These are phyloP conservation scores for Lottia gigantea DNA, from an alignment of 2,888 invertebrate genomes.

Conservation along the genomic window DNA sequence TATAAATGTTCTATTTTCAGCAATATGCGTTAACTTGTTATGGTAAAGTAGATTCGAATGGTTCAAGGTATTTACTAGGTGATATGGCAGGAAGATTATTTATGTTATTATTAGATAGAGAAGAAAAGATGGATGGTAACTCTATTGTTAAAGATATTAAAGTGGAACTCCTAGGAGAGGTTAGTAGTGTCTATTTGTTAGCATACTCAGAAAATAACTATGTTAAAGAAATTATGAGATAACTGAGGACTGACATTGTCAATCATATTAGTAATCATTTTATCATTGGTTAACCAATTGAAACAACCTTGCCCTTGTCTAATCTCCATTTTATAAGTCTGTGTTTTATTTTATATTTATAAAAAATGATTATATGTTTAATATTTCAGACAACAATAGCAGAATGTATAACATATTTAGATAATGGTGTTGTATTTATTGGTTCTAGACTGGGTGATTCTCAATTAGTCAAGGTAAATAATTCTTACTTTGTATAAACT, in stretches of 20 bases:
- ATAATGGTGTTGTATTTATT: constrained; percentile 94
- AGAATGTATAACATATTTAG: constrained; percentile 96
- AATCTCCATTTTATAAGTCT: too few relatives aligned
- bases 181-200: constrained; percentile 32
- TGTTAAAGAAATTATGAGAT: too few relatives aligned
- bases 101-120: constrained; percentile 92
- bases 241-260: too few relatives aligned
- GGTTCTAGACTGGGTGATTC: constrained; percentile 97
- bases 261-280: too few relatives aligned
- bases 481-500: too few relatives aligned
- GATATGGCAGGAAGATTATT: constrained; percentile 94
- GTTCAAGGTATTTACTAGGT: constrained; percentile 87
- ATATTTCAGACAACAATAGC: constrained; percentile 77
- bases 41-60: constrained; percentile 91
- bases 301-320: too few relatives aligned
- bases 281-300: too few relatives aligned
- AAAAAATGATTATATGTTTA: too few relatives aligned
- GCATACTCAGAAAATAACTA: too few relatives aligned
- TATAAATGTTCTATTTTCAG: constrained; percentile 68
- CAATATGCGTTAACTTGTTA: constrained; percentile 95
- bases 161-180: constrained; percentile 86
- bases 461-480: constrained; percentile 78
- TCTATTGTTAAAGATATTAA: constrained; percentile 88
- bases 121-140: constrained; percentile 75
- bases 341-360: too few relatives aligned